Conservation (phyloP, 2,113 vertebrate genomes). For the Hemichromis elongatus region DNA sequence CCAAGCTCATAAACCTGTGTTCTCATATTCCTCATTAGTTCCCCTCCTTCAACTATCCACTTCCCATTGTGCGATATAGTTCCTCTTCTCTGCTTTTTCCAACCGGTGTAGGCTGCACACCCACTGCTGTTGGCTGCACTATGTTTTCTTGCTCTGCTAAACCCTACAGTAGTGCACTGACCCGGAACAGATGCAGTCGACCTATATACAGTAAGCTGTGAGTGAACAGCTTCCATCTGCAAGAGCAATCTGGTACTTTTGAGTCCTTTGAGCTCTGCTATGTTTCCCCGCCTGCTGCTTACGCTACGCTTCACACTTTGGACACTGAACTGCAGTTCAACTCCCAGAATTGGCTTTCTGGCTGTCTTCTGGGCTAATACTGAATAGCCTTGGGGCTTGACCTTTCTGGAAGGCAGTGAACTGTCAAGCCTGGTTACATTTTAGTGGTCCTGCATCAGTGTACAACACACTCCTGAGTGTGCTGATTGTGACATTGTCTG, state of each 20-base stretch:
- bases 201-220: slow-evolving; percentile 59
- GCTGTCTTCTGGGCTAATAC: slow-evolving; percentile 27
- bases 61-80: not conserved
- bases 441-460: slow-evolving; percentile 44
- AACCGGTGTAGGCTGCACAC: not conserved
- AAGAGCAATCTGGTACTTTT: slow-evolving; percentile 33
- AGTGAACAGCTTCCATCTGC: slow-evolving; percentile 61
- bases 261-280: slow-evolving; percentile 37
- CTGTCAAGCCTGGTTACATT: slow-evolving; percentile 61
- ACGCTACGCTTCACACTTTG: slow-evolving; percentile 46
- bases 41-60: not conserved
- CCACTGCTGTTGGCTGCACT: not conserved
- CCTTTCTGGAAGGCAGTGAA: slow-evolving; percentile 62
- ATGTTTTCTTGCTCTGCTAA: slow-evolving; percentile 37
- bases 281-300: slow-evolving; percentile 32
- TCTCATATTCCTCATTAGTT: not conserved
- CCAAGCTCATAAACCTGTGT: not conserved
- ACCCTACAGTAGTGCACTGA: slow-evolving; percentile 46
- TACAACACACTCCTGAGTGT: slow-evolving; percentile 34
- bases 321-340: slow-evolving; percentile 53
- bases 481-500: slow-evolving; percentile 56
- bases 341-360: slow-evolving; percentile 49
- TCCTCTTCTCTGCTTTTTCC: not conserved
- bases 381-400: slow-evolving; percentile 55
- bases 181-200: slow-evolving; percentile 56